These are phyloP conservation scores for Triplophysa dalaica DNA, from an alignment of 2,113 vertebrate genomes.

Conservation along the genomic window DNA sequence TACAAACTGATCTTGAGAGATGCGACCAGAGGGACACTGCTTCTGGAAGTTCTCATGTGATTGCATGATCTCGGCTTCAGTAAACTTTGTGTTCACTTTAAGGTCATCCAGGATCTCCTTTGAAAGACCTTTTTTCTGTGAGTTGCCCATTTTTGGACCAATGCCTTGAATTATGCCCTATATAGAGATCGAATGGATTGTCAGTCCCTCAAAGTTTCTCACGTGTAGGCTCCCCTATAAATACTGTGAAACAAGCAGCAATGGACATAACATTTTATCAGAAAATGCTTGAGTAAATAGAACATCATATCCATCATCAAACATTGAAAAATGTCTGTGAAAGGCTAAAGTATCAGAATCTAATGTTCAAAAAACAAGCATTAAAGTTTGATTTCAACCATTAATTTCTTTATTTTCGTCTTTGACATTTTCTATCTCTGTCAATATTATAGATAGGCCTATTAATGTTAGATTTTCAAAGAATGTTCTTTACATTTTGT, in stretches of 20 bases:
- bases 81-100: conserved; percentile 72
- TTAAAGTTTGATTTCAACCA: no score
- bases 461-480: no score
- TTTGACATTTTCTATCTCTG: no score
- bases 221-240: not conserved
- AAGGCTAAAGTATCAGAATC: no score
- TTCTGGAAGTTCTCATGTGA: conserved; percentile 88
- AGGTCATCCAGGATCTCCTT: conserved; percentile 73
- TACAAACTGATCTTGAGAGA: conserved; percentile 88
- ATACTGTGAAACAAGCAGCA: not conserved
- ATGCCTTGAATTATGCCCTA: not conserved
- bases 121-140: conserved; percentile 67
- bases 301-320: no score
- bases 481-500: no score
- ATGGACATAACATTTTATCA: not conserved
- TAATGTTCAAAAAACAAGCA: no score
- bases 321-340: no score
- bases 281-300: no score
- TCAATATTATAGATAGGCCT: no score
- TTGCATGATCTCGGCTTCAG: conserved; percentile 68
- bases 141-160: conserved; percentile 62
- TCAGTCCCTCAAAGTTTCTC: not conserved
- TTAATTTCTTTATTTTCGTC: no score
- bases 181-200: not conserved
- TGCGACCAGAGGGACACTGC: conserved; percentile 90